phyloP scores from a whole-genome alignment of 1,140 invertebrate genomes.

The Pseudomyrmex pallidus region DNA sequence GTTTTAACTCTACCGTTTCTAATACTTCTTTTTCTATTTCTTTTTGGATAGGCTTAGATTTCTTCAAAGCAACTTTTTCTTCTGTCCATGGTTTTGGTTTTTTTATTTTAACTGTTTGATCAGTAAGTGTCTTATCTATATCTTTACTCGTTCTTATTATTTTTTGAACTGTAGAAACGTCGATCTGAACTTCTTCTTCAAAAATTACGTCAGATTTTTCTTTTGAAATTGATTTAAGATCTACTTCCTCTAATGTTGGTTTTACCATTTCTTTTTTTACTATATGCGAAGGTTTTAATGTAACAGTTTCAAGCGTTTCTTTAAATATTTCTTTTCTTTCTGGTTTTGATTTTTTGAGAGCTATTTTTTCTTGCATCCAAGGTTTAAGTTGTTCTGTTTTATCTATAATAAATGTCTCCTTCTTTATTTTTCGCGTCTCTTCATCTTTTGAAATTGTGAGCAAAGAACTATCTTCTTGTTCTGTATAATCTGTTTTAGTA shows the following conservation, averaged over 20 bases:
- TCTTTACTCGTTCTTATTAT: conserved; percentile 56
- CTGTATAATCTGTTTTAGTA: conserved; percentile 63
- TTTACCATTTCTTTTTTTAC: conserved; percentile 74
- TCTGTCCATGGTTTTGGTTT: conserved; percentile 85
- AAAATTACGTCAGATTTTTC: conserved; percentile 30
- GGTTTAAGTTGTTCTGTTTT: conserved; percentile 74
- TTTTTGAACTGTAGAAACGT: conserved; percentile 60
- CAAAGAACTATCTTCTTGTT: conserved; percentile 58
- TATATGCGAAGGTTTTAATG: conserved; percentile 78
- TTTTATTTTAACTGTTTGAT: conserved; percentile 74
- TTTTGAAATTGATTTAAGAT: conserved; percentile 67
- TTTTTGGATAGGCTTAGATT: conserved; percentile 78
- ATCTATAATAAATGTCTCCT: conserved; percentile 35
- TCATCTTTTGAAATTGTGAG: conserved; percentile 43
- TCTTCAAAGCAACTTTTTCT: conserved; percentile 83
- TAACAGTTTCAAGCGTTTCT: conserved; percentile 71
- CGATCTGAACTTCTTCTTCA: conserved; percentile 48
- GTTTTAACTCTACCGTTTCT: conserved; percentile 84
- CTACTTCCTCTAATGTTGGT: conserved; percentile 71
- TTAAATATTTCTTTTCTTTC: conserved; percentile 71
- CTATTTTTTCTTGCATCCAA: conserved; percentile 82
- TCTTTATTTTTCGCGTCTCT: conserved; percentile 17
- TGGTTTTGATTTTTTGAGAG: conserved; percentile 74
- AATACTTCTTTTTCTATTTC: conserved; percentile 81
- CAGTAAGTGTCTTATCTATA: conserved; percentile 70